Evolutionary conservation across 2,888 invertebrate genomes (phyloP).

Genomic region (Thecocarcelia acutangulata): DNA sequence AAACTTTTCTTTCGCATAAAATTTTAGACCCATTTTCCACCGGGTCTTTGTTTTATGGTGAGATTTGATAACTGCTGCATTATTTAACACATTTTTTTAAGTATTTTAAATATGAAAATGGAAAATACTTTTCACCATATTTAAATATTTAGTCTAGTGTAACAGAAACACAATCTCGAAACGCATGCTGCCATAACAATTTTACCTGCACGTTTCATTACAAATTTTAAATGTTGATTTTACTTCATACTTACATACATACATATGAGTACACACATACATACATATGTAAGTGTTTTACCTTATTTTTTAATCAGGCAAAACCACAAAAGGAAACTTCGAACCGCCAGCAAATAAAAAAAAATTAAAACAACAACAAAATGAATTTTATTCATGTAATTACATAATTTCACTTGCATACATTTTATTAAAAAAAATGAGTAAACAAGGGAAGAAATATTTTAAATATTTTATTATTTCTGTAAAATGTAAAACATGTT

Average conservation of each 20-base stretch:
- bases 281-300: too few relatives aligned
- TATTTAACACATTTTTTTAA: too few relatives aligned
- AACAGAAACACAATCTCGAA: neutral
- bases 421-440: too few relatives aligned
- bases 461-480: too few relatives aligned
- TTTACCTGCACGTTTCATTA: slow-evolving; percentile 19
- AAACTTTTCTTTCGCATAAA: too few relatives aligned
- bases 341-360: slow-evolving; percentile 2
- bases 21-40: too few relatives aligned
- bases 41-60: too few relatives aligned
- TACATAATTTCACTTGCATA: slow-evolving; percentile 54
- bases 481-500: slow-evolving; percentile 14
- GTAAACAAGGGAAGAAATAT: slow-evolving; percentile 15
- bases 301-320: slow-evolving; percentile 3
- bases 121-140: slow-evolving; percentile 11
- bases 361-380: too few relatives aligned
- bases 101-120: too few relatives aligned
- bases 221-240: slow-evolving; percentile 20
- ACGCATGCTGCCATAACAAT: slow-evolving; percentile 5
- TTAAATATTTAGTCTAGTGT: slow-evolving; percentile 13
- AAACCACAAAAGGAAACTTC: slow-evolving; percentile 22
- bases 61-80: too few relatives aligned
- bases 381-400: slow-evolving; percentile 43
- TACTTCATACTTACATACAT: slow-evolving; percentile 17
- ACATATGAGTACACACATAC: neutral